A percentile compares a stretch with the other conserved stretches of the same genome.
Conservation (phyloP, 2,888 invertebrate genomes). For the Rutpela maculata region DNA sequence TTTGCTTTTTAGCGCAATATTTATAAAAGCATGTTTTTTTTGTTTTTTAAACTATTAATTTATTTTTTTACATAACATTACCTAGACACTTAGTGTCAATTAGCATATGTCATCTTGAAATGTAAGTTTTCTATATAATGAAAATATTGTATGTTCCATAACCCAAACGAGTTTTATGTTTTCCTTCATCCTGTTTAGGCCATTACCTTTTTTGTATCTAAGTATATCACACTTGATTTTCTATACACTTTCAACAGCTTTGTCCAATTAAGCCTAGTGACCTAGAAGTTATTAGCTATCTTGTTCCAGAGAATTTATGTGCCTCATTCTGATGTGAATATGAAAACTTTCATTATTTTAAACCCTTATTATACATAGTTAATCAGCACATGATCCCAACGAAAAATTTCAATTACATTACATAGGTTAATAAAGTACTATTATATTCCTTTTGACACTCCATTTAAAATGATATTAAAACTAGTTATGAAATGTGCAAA, state of each 20-base stretch:
- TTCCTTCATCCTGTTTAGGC: not conserved
- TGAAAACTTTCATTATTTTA: not conserved
- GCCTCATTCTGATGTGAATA: not conserved
- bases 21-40: no score
- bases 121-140: no score
- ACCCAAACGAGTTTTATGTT: not conserved
- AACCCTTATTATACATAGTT: conserved; percentile 1
- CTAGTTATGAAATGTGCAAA: not conserved
- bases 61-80: no score
- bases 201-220: not conserved
- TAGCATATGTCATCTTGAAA: no score
- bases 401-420: not conserved
- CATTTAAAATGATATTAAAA: not conserved
- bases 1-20: no score
- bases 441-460: not conserved
- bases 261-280: not conserved
- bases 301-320: conserved; percentile 4
- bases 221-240: not conserved
- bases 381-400: not conserved
- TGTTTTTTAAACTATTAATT: no score
- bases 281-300: conserved; percentile 7
- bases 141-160: not conserved
- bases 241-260: not conserved
- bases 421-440: not conserved
- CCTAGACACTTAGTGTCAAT: no score